Evolutionary conservation across 2,797 vertebrate species (phyloP), one percentile per base, ranked within the genome.

Genomic region (Tauraco hartlaubi): DNA sequence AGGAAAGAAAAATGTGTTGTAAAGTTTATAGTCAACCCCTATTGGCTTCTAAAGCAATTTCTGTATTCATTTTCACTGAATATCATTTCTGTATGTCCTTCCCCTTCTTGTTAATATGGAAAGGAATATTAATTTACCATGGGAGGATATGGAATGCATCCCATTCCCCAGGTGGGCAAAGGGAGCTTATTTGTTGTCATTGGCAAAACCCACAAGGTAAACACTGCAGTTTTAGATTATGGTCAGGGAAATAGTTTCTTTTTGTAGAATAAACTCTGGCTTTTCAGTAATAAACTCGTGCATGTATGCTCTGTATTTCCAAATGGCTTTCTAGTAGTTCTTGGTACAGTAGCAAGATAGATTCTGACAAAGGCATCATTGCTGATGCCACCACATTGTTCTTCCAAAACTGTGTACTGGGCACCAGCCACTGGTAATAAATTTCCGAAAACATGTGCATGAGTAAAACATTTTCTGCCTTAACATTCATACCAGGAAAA

Each of bases 151-250:
- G 33, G 73, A 92, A 74, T 46, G 15, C 29, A 46, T 84, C 79
- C n/a, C 56, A 28, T 77, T 88, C 21, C 35, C 35, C 44, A 46
- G 15, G 2, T 69, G 39, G 46, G 43, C 49, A 82, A 46, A 82
- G 25, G 43, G 43, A 79, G 73, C 43, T 78, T 90, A 52, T 9
- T 80, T 78, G 44, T 86, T 59, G n/a, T 68, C 49, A 13, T 17
- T 88, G 88, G 69, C 83, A 89, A 94, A 94, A 89, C 44, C 64
- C 58, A 69, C 37, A 69, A 82, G 79, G 66, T 93, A 52, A 92
- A 67, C 21, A 5, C 44, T 78, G 10, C 69, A 33, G 5, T 61
- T 92, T 88, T 55, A 73, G 76, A 66, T 87, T 84, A 76, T 51
- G 37, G 29, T 75, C 56, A 80, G 20, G 63, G 43, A 82, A 92